Percentiles rank a stretch among this genome's conserved stretches.
phyloP scores from a whole-genome alignment of 2,113 vertebrate genomes.

The Micronycteris hirsuta region DNA sequence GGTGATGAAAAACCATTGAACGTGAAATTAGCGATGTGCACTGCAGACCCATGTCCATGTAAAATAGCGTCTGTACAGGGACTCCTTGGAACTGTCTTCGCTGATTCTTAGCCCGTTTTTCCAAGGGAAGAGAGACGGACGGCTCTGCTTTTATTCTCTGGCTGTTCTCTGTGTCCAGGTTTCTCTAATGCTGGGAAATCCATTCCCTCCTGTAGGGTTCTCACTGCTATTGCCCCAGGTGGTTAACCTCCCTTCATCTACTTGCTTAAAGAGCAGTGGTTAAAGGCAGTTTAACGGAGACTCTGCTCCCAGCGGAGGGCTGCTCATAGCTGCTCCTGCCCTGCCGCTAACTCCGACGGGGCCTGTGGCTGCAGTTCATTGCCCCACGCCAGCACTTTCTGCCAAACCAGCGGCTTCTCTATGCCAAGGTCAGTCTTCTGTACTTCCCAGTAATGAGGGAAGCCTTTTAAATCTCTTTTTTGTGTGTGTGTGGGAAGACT shows the following conservation, averaged over 20 bases:
- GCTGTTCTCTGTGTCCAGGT: accelerated
- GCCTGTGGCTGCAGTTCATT: accelerated
- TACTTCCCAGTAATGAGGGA: too few species aligned
- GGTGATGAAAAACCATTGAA: neutral
- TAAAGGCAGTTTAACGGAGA: too few species aligned
- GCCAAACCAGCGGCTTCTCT: neutral
- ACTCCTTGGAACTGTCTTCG: neutral
- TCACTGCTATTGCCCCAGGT: neutral
- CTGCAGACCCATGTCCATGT: accelerated
- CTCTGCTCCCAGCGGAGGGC: too few species aligned
- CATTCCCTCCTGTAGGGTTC: accelerated
- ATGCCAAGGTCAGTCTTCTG: neutral
- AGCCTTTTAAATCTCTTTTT: neutral
- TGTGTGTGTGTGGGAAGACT: neutral
- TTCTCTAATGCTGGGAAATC: neutral
- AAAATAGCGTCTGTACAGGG: accelerated
- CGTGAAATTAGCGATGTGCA: neutral
- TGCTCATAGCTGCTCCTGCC: too few species aligned
- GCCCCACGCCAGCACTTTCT: neutral
- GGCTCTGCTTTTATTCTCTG: neutral
- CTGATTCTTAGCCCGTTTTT: neutral
- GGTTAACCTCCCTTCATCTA: too few species aligned
- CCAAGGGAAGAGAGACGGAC: accelerated
- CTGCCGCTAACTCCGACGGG: too few species aligned
- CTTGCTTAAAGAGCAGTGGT: too few species aligned